These are phyloP conservation scores for Serilophus lunatus DNA, from an alignment of 2,113 vertebrate genomes.

Conservation along the genomic window DNA sequence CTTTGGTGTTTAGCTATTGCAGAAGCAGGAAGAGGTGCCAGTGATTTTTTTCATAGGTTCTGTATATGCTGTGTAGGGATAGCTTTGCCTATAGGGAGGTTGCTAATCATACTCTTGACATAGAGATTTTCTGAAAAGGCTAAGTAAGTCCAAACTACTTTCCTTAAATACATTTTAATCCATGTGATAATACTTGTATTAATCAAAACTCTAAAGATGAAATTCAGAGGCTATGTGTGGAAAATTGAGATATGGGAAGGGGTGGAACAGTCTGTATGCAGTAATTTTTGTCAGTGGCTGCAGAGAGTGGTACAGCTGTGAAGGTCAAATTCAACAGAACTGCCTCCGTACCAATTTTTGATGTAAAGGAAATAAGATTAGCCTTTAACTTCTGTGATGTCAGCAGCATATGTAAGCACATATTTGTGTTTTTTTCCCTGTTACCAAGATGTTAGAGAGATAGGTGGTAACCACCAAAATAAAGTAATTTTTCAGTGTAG, in stretches of 20 bases:
- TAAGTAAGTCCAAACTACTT: background rate
- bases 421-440: background rate
- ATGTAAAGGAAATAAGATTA: background rate
- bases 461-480: background rate
- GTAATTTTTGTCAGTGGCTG: background rate
- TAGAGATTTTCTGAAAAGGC: background rate
- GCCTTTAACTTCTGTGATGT: background rate
- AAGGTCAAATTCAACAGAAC: background rate
- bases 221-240: background rate
- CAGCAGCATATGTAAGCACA: background rate
- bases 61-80: background rate
- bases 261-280: background rate
- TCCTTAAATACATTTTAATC: background rate
- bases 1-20: background rate
- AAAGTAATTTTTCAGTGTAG: background rate
- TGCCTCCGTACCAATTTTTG: background rate
- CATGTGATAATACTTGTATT: background rate
- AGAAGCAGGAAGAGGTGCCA: background rate
- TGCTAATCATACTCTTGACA: background rate
- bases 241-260: background rate
- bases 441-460: background rate
- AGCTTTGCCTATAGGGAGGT: background rate
- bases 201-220: background rate
- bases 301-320: background rate
- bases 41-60: background rate